phyloP scores from a whole-genome alignment of 1,140 invertebrate genomes.

The Drosophila grimshawi region DNA sequence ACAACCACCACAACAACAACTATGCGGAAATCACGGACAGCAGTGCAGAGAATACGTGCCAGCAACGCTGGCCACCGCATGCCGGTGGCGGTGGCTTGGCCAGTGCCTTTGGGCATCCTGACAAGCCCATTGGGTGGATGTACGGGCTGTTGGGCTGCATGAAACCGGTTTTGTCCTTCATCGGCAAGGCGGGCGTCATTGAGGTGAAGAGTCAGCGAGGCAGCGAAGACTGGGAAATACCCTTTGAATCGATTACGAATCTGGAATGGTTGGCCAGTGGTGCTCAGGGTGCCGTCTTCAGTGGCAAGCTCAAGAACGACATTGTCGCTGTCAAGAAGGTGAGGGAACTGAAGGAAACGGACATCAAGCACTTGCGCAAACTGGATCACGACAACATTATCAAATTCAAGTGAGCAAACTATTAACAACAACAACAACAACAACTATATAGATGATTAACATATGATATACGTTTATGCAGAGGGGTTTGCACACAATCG shows the following conservation, averaged over 20 bases:
- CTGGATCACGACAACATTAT: slow-evolving; percentile 99
- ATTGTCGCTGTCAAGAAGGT: slow-evolving; percentile 99
- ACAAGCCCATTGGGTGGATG: slow-evolving; percentile 89
- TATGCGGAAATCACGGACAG: slow-evolving; percentile 82
- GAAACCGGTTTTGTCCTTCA: slow-evolving; percentile 92
- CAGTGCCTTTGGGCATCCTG: slow-evolving; percentile 83
- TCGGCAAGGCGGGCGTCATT: slow-evolving; percentile 89
- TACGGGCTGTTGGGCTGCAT: slow-evolving; percentile 94
- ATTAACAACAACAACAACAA: neutral
- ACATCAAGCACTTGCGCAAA: slow-evolving; percentile 96
- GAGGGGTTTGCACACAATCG: slow-evolving; percentile 96
- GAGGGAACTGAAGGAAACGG: slow-evolving; percentile 95
- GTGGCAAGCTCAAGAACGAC: slow-evolving; percentile 92
- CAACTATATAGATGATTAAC: neutral
- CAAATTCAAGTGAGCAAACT: slow-evolving; percentile 91
- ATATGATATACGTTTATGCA: slow-evolving; percentile 68
- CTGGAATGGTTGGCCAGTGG: slow-evolving; percentile 97
- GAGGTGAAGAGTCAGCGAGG: slow-evolving; percentile 74
- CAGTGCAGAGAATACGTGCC: slow-evolving; percentile 81
- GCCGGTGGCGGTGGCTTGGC: slow-evolving; percentile 61
- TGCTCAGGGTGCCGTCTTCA: slow-evolving; percentile 98
- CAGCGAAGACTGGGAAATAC: slow-evolving; percentile 96
- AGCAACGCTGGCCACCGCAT: slow-evolving; percentile 84
- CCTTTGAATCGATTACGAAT: slow-evolving; percentile 96
- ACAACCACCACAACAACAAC: slow-evolving; percentile 71